Conservation (phyloP, 2,113 vertebrate species). For the Hymenochirus boettgeri region DNA sequence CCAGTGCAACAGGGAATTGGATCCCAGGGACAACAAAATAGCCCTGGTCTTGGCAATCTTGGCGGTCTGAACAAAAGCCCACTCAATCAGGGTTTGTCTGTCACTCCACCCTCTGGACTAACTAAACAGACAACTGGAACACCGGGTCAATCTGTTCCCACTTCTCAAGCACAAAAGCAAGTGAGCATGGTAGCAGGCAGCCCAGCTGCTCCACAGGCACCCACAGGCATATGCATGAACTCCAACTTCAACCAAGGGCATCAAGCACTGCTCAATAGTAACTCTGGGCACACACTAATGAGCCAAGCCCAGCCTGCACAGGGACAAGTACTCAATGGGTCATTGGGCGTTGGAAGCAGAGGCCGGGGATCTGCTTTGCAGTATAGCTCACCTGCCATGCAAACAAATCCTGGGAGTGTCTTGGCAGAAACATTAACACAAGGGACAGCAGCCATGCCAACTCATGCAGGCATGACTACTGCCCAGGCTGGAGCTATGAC, state of each 20-base stretch:
- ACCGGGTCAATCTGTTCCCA: slow-evolving; percentile 72
- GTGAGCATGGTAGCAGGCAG: slow-evolving; percentile 70
- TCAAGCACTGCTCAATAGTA: slow-evolving; percentile 83
- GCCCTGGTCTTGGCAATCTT: slow-evolving; percentile 55
- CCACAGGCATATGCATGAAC: slow-evolving; percentile 79
- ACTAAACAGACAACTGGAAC: slow-evolving; percentile 66
- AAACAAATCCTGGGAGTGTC: slow-evolving; percentile 74
- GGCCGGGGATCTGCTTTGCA: slow-evolving; percentile 81
- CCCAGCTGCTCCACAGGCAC: slow-evolving; percentile 72
- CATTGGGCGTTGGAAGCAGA: slow-evolving; percentile 78
- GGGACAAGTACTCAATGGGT: slow-evolving; percentile 91
- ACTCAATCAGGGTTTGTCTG: slow-evolving; percentile 70
- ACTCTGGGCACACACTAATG: slow-evolving; percentile 82
- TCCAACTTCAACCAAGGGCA: slow-evolving; percentile 79
- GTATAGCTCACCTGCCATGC: slow-evolving; percentile 79
- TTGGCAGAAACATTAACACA: slow-evolving; percentile 88
- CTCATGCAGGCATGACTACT: slow-evolving; percentile 74
- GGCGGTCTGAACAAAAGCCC: slow-evolving; percentile 82
- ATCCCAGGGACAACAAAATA: slow-evolving; percentile 69
- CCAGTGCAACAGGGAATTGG: slow-evolving; percentile 76
- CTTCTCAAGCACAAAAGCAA: slow-evolving; percentile 83
- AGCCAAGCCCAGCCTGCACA: slow-evolving; percentile 76
- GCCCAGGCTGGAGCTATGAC: slow-evolving; percentile 86
- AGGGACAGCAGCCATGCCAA: slow-evolving; percentile 78
- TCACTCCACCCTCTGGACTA: slow-evolving; percentile 53